These are phyloP conservation scores for Zophobas atratus DNA, from an alignment of 1,140 invertebrate genomes.

Conservation along the genomic window DNA sequence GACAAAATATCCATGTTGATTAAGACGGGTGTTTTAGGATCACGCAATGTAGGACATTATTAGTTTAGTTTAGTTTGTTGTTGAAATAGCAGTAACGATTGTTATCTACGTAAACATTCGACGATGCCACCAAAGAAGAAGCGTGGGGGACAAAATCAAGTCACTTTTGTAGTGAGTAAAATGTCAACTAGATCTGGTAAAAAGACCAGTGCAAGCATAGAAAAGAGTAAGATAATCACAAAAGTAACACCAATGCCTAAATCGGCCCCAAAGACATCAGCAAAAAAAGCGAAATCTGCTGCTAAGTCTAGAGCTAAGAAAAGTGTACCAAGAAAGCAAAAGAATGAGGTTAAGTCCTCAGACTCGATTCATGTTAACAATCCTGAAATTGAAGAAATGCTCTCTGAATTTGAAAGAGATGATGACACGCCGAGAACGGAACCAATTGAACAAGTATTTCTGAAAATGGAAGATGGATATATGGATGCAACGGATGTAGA, in stretches of 20 bases:
- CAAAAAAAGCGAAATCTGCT: constrained; percentile 10
- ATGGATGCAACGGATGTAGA: constrained; percentile 10
- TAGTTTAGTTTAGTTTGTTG: too few relatives aligned
- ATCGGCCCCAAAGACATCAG: neutral
- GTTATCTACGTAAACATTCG: neutral
- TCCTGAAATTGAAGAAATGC: neutral
- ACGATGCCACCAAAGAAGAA: constrained; percentile 46
- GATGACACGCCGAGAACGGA: neutral
- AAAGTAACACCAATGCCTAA: constrained; percentile 6
- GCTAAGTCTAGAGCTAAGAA: constrained; percentile 10
- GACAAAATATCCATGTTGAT: too few relatives aligned
- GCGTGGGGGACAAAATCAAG: constrained; percentile 28
- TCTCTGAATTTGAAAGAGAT: neutral
- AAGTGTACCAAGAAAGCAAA: constrained; percentile 1
- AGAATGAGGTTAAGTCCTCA: constrained; percentile 26
- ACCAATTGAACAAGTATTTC: constrained; percentile 14
- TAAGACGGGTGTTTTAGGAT: too few relatives aligned
- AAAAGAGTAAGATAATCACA: neutral
- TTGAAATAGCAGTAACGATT: too few relatives aligned
- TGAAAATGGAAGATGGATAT: constrained; percentile 6
- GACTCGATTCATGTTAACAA: neutral
- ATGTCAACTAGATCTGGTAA: constrained; percentile 30
- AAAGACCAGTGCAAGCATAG: neutral
- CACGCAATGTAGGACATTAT: too few relatives aligned
- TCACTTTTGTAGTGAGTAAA: constrained; percentile 6